phyloP scores from a whole-genome alignment of 1,140 invertebrate species.

The Probaryconus sp. region DNA sequence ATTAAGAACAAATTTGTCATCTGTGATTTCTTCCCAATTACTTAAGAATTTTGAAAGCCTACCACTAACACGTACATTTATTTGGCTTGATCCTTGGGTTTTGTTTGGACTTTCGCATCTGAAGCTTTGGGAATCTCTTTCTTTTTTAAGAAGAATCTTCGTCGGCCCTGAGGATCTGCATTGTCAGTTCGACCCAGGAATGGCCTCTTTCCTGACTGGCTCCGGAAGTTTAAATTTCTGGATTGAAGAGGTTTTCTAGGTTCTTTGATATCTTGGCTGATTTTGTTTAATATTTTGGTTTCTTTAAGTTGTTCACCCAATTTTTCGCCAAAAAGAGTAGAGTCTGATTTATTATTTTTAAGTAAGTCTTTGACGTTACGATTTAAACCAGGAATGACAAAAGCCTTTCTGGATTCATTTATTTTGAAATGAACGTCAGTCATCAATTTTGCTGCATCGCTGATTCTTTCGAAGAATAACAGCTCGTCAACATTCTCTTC shows the following conservation, averaged over 20 bases:
- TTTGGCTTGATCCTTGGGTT: not conserved
- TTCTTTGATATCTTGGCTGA: constrained; percentile 6
- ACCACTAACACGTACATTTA: not conserved
- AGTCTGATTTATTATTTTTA: not conserved
- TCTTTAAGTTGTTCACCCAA: constrained; percentile 4
- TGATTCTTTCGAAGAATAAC: constrained; percentile 15
- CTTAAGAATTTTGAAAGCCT: not conserved
- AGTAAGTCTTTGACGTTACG: not conserved
- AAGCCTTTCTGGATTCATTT: constrained; percentile 7
- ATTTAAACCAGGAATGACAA: not conserved
- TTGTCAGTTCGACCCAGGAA: constrained; percentile 3
- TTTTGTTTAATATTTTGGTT: not conserved
- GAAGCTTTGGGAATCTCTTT: no score
- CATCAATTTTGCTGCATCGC: constrained; percentile 9
- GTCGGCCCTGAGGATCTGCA: constrained; percentile 14
- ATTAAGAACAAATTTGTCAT: not conserved
- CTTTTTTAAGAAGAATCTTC: constrained; percentile 13
- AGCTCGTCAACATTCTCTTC: constrained; percentile 6
- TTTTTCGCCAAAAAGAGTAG: constrained; percentile 6
- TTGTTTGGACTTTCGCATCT: not conserved
- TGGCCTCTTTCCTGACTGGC: constrained; percentile 6
- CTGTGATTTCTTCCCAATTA: not conserved
- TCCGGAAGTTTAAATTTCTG: constrained; percentile 16
- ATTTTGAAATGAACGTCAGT: constrained; percentile 14
- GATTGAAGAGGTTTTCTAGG: not conserved